Evolutionary conservation across 92 coral and sea anemone genomes (phyloP), one percentile per base, ranked within the genome.

Genomic region (Umimayanthus kanabou): DNA sequence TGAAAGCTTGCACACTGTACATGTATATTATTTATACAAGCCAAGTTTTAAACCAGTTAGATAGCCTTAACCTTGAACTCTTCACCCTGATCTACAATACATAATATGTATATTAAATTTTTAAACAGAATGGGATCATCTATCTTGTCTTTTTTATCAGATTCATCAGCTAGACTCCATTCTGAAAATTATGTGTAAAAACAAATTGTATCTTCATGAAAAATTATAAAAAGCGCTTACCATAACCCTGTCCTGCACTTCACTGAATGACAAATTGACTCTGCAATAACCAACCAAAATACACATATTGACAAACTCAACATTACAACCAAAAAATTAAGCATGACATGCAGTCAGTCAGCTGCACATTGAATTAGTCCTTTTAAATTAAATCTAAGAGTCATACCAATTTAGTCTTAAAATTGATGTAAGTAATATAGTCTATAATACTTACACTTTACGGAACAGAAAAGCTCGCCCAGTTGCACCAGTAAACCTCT

Each of bases 401-500:
- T 67, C 73, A 67, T 30, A 15, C 9, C 25, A 23, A 47, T 1
- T 47, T 47, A 47, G 50, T 47, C 11, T 47, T 47, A 9, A 47
- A 47, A 47, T 47, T 9, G 50, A 47, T 47, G 10, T 0, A 47
- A 47, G 10, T 6, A 43, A 69, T 2, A 70, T 6, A 47, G 37
- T 33, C 37, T 33, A 33, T 33, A 20, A 74, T 85, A 94, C 99
- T 93, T 88, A 97, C 99, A 93, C 99, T 95, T 95, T 97, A 81
- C 94, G 95, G 61, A 97, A 97, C 79, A 97, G 93, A 80, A 95
- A 97, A 29, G 99, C 99, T 80, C 99, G 91, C 70, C 99, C 99
- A 39, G 99, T 97, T 9, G 99, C 98, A 9, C 99, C 99, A 76
- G 96, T 97, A 85, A 97, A 97, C 87, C 98, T 91, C 99, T 97